Conservation (phyloP, 1,140 invertebrate species). For the Papilio polytes region DNA sequence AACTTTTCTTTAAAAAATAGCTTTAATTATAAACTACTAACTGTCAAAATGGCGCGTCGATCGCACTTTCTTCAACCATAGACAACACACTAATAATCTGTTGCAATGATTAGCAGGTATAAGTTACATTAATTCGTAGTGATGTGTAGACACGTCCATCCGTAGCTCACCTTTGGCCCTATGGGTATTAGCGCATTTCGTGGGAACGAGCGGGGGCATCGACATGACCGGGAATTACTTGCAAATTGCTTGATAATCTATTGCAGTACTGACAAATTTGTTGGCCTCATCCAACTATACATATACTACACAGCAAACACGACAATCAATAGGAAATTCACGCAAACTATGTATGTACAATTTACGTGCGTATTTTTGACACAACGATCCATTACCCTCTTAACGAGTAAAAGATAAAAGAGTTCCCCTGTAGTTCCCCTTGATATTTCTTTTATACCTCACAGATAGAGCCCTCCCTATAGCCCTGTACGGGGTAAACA, state of each 20-base stretch:
- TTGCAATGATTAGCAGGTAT: slow-evolving; percentile 13
- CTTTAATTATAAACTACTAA: too few species aligned
- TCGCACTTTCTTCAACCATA: neutral
- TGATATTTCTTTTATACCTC: slow-evolving; percentile 17
- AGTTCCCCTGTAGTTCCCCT: neutral
- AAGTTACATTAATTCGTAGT: neutral
- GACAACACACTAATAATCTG: neutral
- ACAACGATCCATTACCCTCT: slow-evolving; percentile 7
- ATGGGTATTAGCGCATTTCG: slow-evolving; percentile 44
- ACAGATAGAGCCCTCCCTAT: slow-evolving; percentile 14
- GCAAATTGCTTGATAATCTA: slow-evolving; percentile 58
- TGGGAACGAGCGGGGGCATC: slow-evolving; percentile 56
- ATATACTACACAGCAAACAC: neutral
- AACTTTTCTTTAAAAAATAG: too few species aligned
- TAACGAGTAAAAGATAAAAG: slow-evolving; percentile 3
- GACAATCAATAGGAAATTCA: neutral
- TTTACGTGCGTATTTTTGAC: neutral
- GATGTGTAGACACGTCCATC: slow-evolving; percentile 20
- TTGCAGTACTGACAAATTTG: neutral
- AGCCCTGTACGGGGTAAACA: slow-evolving; percentile 5
- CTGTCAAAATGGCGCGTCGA: neutral
- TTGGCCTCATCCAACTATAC: neutral
- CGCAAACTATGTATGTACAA: neutral
- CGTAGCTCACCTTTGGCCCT: slow-evolving; percentile 35
- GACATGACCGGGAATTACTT: slow-evolving; percentile 59